Base-by-base conservation (phyloP, 2,888 invertebrate genomes). In the Aproaerema taeniolella region DNA sequence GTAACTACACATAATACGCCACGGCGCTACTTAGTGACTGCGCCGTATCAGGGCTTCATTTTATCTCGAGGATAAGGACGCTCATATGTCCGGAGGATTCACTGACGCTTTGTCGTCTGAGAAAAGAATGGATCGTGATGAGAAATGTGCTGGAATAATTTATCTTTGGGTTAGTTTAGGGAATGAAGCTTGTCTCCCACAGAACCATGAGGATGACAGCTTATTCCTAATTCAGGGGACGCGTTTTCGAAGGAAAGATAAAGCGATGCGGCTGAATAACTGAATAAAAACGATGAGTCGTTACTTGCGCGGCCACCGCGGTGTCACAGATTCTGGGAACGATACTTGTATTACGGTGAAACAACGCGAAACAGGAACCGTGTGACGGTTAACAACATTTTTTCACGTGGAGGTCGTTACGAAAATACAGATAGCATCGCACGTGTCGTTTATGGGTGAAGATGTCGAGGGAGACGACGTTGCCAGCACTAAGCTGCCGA, bases 101-200 rank as follows among this genome's bases (percentile, higher is more conserved):
- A 65, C 61, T 67, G 67, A 67, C 70, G 73, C 68, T 77, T 76
- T 78, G 75, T 75, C 65, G 67, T 63, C 63, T 64, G 62, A 67
- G 67, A 62, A 78, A 79, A 78, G 71, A 78, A 77, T 74, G 65
- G 67, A 67, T 72, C 69, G 67, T 71, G 71, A 75, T 79, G 77
- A 75, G 74, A 81, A 80, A 81, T 78, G 71, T 73, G 66, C 66
- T 62, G 64, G 73, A 79, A 83, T 79, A 81, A 81, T 80, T 80
- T 80, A 79, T 80, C 73, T 73, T 73, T 59, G 64, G 73, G 73
- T 76, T 70, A 73, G 74, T 73, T 78, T 70, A 66, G 65, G 65
- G 63, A 72, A 70, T 61, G 67, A 68, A 73, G 67, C 71, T 70
- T 61, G 62, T 72, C 68, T 68, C 61, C 52, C 59, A 53, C 66